Base-by-base conservation (phyloP, 1,140 invertebrate species). In the Drosophila sproati region DNA sequence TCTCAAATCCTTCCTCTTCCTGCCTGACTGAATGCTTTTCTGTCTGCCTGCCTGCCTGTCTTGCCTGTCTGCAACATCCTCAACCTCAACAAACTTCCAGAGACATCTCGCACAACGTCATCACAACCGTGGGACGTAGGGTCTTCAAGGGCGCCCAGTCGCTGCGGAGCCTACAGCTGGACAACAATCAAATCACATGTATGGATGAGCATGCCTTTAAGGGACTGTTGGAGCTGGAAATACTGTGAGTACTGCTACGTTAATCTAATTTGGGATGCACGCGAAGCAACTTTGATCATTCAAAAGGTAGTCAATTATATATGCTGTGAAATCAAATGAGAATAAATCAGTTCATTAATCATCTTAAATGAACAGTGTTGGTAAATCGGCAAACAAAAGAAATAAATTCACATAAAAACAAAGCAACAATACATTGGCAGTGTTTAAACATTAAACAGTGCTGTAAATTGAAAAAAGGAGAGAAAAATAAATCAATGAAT, bases 121-220 rank as follows among this genome's bases (percentile, higher is more conserved):
- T 99, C 81, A 95, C 96, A 12, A 96, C 96, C 41, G 95, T 99
- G 75, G 96, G 97, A n/a, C 95, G 96, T 50, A 96, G 98, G 71
- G 97, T 97, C 6, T 94, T 99, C 50, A 94, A 96, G 86, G 98
- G 98, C 28, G 95, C 98, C 10, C 94, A 95, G 5, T 94, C 96
- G 1, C 92, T 98, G 52, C 96, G 96, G 91, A 97, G 97, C 90
- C 93, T 98, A 93, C 96, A 98, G 93, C 93, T 99, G 76, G 98
- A 99, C 92, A 97, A 98, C 92, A 99, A 99, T 93, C 95, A 97
- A 81, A 94, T 99, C 70, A 97, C 96, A 7, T 99, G 98, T 92
- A 95, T 99, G 79, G 98, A 98, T 79, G 97, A 98, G 85, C 95
- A 96, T 73, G 96, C 97, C 1, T 94, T 99, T 55, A 95, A 96